Base-by-base conservation (phyloP, 2,888 invertebrate species). In the Leptinotarsa juncta region DNA sequence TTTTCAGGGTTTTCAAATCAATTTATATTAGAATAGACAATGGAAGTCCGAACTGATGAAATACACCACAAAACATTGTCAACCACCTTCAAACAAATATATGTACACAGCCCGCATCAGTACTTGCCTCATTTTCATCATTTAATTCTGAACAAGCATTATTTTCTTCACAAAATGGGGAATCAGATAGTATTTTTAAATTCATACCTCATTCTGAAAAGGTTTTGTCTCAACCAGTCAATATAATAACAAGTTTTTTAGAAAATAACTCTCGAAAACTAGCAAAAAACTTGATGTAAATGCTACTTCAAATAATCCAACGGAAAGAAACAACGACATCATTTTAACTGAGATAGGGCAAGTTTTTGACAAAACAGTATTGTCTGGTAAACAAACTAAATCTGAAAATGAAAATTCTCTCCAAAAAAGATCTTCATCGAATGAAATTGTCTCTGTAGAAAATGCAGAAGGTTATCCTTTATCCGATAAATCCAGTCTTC, bases 231-330 rank as follows among this genome's bases (percentile, higher is more conserved):
- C 84, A 85, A 67, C 80, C 86, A n/a, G 75, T 85, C 18, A 85
- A 86, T 79, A 76, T 86, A 42, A 81, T 84, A 70, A 80, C 83
- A 74, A 84, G 81, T 75, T 80, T 84, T 69, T 71, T 85, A 71
- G 82, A 82, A 69, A 82, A 83, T 74, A 82, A 78, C 65, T 82
- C 80, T 68, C 82, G 81, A 67, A 84, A 80, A 75, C 69, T 23
- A 20, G 20, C 3, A 20, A 57, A 14, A 57, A 23, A 20, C 15
- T 15, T 23, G 15, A 15, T 57, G 57, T 23, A 23, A 23, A 23
- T 14, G 4, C 15, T 12, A 23, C 14, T 23, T 16, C 57, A 57
- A 14, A 23, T 23, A 10, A 26, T 57, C 4, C 20, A 23, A 4
- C 12, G 15, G 20, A 57, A 57, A 15, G 15, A 23, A 12, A 15